Percentiles rank a stretch among this genome's conserved stretches.
These are phyloP conservation scores for Andrena haemorrhoa DNA, from an alignment of 2,888 invertebrate species.

Conservation along the genomic window DNA sequence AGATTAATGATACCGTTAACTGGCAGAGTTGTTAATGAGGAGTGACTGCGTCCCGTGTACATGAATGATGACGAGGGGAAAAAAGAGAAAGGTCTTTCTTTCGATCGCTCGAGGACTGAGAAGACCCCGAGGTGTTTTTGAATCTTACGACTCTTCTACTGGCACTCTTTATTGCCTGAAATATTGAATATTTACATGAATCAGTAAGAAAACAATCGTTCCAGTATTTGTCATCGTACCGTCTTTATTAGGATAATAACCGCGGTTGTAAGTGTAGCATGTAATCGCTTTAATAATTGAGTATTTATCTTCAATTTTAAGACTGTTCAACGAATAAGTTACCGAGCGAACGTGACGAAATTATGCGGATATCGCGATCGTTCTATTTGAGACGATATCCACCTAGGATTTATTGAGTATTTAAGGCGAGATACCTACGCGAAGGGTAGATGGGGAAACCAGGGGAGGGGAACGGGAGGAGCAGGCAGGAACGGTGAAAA, in stretches of 20 bases:
- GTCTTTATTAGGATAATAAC: constrained; percentile 40
- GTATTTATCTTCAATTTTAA: constrained; percentile 52
- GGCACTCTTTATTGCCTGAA: constrained; percentile 44
- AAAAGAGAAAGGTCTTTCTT: constrained; percentile 47
- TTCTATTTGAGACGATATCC: constrained; percentile 36
- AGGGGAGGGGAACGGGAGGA: no score
- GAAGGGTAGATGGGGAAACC: background rate
- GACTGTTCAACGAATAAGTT: constrained; percentile 50
- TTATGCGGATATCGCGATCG: constrained; percentile 32
- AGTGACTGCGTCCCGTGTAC: constrained; percentile 69
- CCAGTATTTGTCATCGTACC: constrained; percentile 35
- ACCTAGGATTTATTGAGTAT: constrained; percentile 15
- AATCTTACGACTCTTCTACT: constrained; percentile 41
- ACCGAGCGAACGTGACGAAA: constrained; percentile 18
- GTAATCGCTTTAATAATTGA: constrained; percentile 53
- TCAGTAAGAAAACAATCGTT: constrained; percentile 46
- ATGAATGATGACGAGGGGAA: constrained; percentile 34
- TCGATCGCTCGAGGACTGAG: constrained; percentile 61
- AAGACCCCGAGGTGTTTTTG: constrained; percentile 36
- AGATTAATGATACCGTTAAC: constrained; percentile 78
- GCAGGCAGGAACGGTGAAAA: no score
- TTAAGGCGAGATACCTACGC: background rate
- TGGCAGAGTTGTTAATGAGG: constrained; percentile 80
- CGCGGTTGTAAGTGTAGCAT: constrained; percentile 48
- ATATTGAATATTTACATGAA: constrained; percentile 41